These are phyloP conservation scores for Trogon surrucura DNA, from an alignment of 2,113 vertebrate genomes.

Conservation along the genomic window DNA sequence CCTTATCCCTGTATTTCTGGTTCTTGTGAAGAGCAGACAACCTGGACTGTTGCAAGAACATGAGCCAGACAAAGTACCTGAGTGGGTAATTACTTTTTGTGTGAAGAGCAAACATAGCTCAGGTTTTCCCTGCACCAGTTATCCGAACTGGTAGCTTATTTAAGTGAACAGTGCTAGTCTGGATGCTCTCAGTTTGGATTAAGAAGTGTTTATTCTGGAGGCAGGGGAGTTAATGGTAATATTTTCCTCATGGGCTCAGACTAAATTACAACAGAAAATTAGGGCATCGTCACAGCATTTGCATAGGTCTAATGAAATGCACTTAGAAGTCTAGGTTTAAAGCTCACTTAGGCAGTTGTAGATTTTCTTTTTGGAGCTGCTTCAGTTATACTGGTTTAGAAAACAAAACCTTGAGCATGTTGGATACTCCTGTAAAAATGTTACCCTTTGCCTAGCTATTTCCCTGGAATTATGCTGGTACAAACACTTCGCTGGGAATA, in stretches of 20 bases:
- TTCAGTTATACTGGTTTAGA: neutral
- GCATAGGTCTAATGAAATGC: neutral
- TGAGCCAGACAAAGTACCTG: neutral
- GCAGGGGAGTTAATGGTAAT: neutral
- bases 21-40: neutral
- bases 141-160: neutral
- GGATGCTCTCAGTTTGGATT: neutral
- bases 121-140: neutral
- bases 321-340: neutral
- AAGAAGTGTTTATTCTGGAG: neutral
- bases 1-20: neutral
- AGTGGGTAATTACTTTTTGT: neutral
- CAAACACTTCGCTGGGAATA: neutral
- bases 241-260: neutral
- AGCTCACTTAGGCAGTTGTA: neutral
- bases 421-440: neutral
- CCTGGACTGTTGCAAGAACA: neutral
- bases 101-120: neutral
- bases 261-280: neutral
- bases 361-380: neutral
- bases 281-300: neutral
- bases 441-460: neutral
- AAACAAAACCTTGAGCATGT: neutral
- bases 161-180: neutral
- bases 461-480: neutral